Conservation (phyloP, 2,113 vertebrate species). For the Pachyramphus minor region DNA sequence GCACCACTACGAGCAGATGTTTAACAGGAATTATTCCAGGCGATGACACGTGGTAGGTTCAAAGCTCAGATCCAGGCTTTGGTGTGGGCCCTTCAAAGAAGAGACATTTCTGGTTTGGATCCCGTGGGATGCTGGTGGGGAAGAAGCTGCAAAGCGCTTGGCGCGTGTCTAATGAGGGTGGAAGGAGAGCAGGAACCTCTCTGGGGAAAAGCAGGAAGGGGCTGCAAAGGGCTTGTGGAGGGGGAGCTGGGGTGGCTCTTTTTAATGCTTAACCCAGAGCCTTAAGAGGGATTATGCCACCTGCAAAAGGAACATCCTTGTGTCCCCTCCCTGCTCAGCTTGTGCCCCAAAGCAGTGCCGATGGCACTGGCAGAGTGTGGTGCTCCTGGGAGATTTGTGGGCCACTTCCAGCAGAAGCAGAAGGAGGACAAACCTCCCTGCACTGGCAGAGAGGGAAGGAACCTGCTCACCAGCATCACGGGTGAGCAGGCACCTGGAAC, state of each 20-base stretch:
- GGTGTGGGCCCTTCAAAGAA: slow-evolving; percentile 37
- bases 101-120: not conserved
- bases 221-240: not conserved
- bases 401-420: not conserved
- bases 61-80: not conserved
- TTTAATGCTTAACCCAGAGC: not conserved
- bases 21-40: not conserved
- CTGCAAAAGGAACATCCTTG: accelerated
- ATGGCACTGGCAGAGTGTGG: accelerated
- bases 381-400: accelerated
- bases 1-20: not conserved
- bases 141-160: not conserved
- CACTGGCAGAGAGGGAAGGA: accelerated
- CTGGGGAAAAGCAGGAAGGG: not conserved
- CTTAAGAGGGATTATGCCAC: not conserved
- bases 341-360: accelerated
- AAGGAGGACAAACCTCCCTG: not conserved
- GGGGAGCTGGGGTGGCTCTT: not conserved
- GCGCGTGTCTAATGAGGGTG: not conserved
- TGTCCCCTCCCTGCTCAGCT: not conserved
- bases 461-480: accelerated
- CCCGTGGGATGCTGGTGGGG: not conserved
- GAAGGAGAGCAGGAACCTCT: not conserved
- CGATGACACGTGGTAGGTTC: not conserved
- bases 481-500: accelerated